phyloP scores from a whole-genome alignment of 1,140 invertebrate species.

The Euglossa dilemma region DNA sequence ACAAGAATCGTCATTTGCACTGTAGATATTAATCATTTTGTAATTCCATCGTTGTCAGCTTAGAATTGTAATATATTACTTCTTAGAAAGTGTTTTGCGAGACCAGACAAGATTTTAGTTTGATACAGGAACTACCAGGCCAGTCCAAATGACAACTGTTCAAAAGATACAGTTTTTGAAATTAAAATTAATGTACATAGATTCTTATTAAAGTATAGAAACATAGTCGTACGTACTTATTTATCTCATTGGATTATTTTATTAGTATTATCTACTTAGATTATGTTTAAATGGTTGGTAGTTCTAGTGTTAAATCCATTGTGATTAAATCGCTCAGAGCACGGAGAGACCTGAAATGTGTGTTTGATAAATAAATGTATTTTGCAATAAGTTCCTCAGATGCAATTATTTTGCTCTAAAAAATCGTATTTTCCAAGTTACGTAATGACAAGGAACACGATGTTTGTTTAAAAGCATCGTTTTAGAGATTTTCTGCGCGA shows the following conservation, averaged over 20 bases:
- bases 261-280: too few species aligned
- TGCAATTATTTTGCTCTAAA: not conserved
- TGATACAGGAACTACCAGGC: not conserved
- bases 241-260: too few species aligned
- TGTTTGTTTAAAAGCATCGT: not conserved
- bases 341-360: too few species aligned
- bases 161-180: too few species aligned
- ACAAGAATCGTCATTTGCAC: conserved; percentile 71
- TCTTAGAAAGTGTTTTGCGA: not conserved
- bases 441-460: not conserved
- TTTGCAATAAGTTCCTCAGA: not conserved
- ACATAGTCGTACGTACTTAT: too few species aligned
- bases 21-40: conserved; percentile 7
- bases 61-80: not conserved
- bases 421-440: not conserved
- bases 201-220: too few species aligned
- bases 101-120: not conserved
- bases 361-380: not conserved
- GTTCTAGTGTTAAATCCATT: too few species aligned
- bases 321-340: too few species aligned
- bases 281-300: too few species aligned
- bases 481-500: not conserved
- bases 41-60: not conserved
- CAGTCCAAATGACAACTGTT: too few species aligned
- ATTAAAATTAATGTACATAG: too few species aligned